Evolutionary conservation across 2,113 vertebrate genomes (phyloP), one percentile per base, ranked within the genome.

Genomic region (Gorilla gorilla): DNA sequence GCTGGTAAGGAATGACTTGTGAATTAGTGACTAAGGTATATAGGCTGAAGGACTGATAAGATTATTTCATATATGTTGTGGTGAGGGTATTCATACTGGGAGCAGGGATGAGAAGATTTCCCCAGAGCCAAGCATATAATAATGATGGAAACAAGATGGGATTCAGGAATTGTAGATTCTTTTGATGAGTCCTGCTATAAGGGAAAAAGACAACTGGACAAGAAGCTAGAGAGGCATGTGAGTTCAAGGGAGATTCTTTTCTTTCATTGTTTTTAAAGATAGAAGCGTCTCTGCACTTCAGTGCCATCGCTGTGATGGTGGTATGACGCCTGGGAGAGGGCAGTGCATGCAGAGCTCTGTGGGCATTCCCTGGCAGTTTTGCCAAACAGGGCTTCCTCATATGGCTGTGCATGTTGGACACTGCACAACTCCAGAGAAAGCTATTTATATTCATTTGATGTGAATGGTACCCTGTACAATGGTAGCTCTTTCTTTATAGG

Each of bases 11-110:
- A 70, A 32, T 25, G 22, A 14, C 40, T 8, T 52, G 40, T 48
- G 23, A 2, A 1, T 57, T 38, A 27, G 70, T 17, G n/a, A 16
- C 30, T 70, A 32, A 38, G 11, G 18, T 16, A 22, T 8, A 9
- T 13, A 3, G 8, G 10, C 5, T 1, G 43, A 45, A 45, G n/a
- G 14, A 27, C 2, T 0, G 43, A 11, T 17, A 10, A 43, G 72
- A 25, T 3, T 3, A 32, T 35, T 43, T 59, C 6, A 23, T 35
- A 20, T 3, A 30, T 38, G 4, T 6, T 5, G 52, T 57, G 52
- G 30, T 5, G 17, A 35, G 38, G 20, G n/a, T 25, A 18, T 12
- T 22, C 38, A 3, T 2, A 3, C 8, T 0, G 0, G 0, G 13
- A 89, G 8, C 27, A 6, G 2, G 18, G n/a, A 38, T 43, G n/a